phyloP scores from a whole-genome alignment of 2,888 invertebrate species.

The Zeuzera pyrina region DNA sequence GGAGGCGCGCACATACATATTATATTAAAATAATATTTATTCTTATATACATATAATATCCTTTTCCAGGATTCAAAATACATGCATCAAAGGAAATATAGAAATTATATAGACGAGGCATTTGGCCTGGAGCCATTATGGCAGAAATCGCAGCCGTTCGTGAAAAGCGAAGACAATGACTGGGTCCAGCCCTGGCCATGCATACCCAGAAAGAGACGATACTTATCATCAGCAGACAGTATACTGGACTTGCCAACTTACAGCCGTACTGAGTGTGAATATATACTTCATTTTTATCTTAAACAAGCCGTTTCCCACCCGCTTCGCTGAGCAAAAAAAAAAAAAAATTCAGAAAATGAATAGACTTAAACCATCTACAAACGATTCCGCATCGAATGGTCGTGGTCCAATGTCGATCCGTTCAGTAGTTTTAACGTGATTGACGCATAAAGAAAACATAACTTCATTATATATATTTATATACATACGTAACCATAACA shows the following conservation, averaged over 20 bases:
- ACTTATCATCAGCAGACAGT: conserved; percentile 46
- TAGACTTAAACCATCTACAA: no score
- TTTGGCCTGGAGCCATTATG: conserved; percentile 33
- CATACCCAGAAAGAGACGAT: conserved; percentile 36
- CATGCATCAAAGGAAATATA: conserved; percentile 24
- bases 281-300: no score
- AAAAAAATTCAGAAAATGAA: no score
- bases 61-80: neutral
- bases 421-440: no score
- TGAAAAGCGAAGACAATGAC: conserved; percentile 11
- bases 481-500: no score
- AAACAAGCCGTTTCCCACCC: no score
- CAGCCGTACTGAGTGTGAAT: conserved; percentile 44
- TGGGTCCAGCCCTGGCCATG: conserved; percentile 46
- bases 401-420: no score
- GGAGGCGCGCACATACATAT: no score
- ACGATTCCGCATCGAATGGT: no score
- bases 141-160: conserved; percentile 3
- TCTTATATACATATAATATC: neutral
- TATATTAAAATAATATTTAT: neutral
- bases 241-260: conserved; percentile 54
- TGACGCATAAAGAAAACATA: no score
- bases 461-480: no score
- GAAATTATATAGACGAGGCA: conserved; percentile 36
- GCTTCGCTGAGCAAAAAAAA: no score